Conservation (phyloP, 2,888 invertebrate genomes). For the Noctua janthe region DNA sequence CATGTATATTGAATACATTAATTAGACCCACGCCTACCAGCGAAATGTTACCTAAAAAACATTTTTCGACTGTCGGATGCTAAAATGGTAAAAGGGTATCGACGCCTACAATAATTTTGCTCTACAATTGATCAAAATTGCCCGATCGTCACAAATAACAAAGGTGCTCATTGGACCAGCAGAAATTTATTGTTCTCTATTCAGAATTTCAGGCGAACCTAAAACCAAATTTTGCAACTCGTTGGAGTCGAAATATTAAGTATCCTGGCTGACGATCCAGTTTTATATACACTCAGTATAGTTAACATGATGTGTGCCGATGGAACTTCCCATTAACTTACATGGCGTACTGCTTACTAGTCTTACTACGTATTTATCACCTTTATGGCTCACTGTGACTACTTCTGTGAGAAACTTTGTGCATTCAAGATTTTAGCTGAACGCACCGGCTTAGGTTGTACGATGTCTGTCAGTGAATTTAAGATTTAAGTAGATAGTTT, state of each 20-base stretch:
- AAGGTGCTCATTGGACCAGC: constrained; percentile 61
- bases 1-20: constrained; percentile 1
- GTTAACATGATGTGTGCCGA: not conserved
- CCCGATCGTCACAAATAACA: constrained; percentile 68
- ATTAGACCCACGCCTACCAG: constrained; percentile 12
- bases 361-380: not conserved
- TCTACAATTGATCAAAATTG: constrained; percentile 55
- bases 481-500: not conserved
- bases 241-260: constrained; percentile 70
- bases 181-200: constrained; percentile 72
- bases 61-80: not conserved
- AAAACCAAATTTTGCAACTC: constrained; percentile 71
- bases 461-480: not conserved
- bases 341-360: not conserved
- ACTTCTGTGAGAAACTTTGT: not conserved
- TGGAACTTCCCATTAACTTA: not conserved
- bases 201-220: constrained; percentile 66
- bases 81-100: constrained; percentile 25
- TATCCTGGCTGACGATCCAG: constrained; percentile 62
- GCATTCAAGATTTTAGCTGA: not conserved
- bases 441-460: not conserved
- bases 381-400: not conserved
- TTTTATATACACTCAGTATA: constrained; percentile 25
- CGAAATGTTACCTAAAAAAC: not conserved
- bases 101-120: constrained; percentile 26